phyloP scores from a whole-genome alignment of 2,113 vertebrate species.

The Struthidea cinerea region DNA sequence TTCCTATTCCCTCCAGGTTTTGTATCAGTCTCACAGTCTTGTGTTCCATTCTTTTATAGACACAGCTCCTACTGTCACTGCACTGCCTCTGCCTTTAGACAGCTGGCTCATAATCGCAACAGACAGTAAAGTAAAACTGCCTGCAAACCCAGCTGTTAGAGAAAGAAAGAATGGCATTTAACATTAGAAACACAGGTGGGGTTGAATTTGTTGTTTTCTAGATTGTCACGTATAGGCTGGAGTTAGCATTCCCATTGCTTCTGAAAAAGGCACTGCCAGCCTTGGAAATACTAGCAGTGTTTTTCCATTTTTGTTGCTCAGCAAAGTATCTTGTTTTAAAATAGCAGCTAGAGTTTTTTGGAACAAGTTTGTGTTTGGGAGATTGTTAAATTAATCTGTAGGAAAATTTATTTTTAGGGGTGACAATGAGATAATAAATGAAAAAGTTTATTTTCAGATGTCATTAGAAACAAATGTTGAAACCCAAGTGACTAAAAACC shows the following conservation, averaged over 20 bases:
- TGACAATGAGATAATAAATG: neutral
- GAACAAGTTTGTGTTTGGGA: neutral
- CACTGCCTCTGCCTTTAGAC: neutral
- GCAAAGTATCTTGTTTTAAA: neutral
- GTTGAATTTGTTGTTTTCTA: neutral
- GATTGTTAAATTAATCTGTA: neutral
- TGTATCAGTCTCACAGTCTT: neutral
- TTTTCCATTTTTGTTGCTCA: neutral
- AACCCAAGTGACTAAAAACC: neutral
- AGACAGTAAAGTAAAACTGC: neutral
- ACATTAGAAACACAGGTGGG: neutral
- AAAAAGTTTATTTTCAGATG: neutral
- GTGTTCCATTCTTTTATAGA: neutral
- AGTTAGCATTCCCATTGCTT: neutral
- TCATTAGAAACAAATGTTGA: neutral
- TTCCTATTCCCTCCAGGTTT: neutral
- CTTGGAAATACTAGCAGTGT: neutral
- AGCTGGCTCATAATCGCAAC: neutral
- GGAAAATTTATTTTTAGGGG: neutral
- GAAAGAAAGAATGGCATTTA: neutral
- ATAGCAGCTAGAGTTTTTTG: neutral
- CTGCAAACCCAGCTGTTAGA: neutral
- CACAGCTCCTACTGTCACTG: neutral
- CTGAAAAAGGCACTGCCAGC: neutral
- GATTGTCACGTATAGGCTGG: neutral